phyloP scores from a whole-genome alignment of 2,797 vertebrate species.

The Amphiprion clarkii region DNA sequence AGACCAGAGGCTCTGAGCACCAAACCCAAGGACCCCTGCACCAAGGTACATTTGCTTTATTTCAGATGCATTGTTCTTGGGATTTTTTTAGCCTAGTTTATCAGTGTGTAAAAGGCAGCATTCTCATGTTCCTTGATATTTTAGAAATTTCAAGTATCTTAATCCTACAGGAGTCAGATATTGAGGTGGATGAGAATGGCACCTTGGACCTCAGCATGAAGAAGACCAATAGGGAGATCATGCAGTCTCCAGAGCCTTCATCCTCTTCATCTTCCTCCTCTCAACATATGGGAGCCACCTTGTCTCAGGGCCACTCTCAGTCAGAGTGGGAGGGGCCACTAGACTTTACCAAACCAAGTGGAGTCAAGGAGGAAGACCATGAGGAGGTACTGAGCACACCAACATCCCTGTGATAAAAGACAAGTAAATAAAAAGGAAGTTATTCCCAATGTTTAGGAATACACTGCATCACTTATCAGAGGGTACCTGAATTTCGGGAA shows the following conservation, averaged over 20 bases:
- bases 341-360: conserved; percentile 95
- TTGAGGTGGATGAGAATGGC: conserved; percentile 98
- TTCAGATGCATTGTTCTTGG: not conserved
- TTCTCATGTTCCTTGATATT: not conserved
- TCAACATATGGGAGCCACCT: conserved; percentile 81
- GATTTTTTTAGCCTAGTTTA: not conserved
- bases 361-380: conserved; percentile 91
- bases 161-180: conserved; percentile 88
- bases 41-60: conserved; percentile 80
- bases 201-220: conserved; percentile 98
- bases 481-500: not conserved
- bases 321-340: conserved; percentile 96
- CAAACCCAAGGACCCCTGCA: conserved; percentile 84
- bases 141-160: not conserved
- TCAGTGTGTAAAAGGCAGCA: fast-evolving
- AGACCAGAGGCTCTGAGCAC: conserved; percentile 94
- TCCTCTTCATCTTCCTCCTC: conserved; percentile 85
- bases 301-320: conserved; percentile 90
- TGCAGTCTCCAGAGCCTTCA: conserved; percentile 89
- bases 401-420: not conserved
- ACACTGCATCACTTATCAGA: not conserved
- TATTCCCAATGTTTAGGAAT: no score
- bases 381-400: conserved; percentile 87
- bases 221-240: conserved; percentile 90
- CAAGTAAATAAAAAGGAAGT: no score